Conservation (phyloP, 2,888 invertebrate genomes). For the Eremobia ochroleuca region DNA sequence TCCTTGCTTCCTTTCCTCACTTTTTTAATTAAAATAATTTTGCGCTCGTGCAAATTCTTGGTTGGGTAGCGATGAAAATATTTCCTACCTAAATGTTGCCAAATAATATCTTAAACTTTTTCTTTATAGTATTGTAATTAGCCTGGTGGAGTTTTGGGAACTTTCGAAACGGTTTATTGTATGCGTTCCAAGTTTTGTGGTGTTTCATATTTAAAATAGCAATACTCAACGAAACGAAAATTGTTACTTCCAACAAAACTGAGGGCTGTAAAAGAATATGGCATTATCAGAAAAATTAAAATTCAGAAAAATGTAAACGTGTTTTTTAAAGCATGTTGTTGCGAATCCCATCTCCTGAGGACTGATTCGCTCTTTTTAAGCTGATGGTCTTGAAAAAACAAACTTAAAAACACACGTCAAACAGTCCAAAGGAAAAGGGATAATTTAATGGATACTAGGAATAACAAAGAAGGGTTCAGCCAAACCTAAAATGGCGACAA, state of each 20-base stretch:
- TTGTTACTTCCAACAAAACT: neutral
- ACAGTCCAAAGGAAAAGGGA: slow-evolving; percentile 51
- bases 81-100: slow-evolving; percentile 65
- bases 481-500: slow-evolving; percentile 53
- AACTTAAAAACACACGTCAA: slow-evolving; percentile 47
- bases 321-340: slow-evolving; percentile 6
- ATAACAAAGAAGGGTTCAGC: slow-evolving; percentile 58
- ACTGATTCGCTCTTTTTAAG: slow-evolving; percentile 13
- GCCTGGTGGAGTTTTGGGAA: slow-evolving; percentile 42
- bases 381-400: slow-evolving; percentile 44
- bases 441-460: slow-evolving; percentile 63
- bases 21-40: slow-evolving; percentile 79
- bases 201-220: slow-evolving; percentile 5
- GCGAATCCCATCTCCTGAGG: slow-evolving; percentile 5
- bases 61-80: slow-evolving; percentile 67
- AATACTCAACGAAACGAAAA: neutral
- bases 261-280: neutral
- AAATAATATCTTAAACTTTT: slow-evolving; percentile 63
- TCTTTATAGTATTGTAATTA: slow-evolving; percentile 60
- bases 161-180: slow-evolving; percentile 27
- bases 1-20: slow-evolving; percentile 59
- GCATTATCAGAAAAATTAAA: neutral
- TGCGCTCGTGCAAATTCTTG: slow-evolving; percentile 69
- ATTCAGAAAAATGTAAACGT: neutral
- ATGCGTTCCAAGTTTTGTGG: slow-evolving; percentile 23